Percentiles rank a stretch among this genome's conserved stretches.
Conservation (phyloP, 2,797 vertebrate species). For the Myotis findleyi region DNA sequence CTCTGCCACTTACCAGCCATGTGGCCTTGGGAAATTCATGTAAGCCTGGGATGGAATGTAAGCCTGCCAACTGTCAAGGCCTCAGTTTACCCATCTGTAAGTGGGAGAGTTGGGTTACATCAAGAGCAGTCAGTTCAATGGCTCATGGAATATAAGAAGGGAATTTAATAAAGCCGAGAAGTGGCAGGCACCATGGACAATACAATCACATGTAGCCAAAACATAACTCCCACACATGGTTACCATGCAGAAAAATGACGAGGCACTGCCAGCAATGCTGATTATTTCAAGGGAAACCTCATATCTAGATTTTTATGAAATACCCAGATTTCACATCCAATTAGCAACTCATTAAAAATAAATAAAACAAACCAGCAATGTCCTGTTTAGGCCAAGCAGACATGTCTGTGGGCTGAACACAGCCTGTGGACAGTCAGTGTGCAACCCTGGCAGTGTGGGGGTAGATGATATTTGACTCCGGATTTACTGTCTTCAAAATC, state of each 20-base stretch:
- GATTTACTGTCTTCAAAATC: background rate
- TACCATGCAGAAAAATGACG: background rate
- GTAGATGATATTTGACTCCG: background rate
- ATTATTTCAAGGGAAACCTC: constrained; percentile 23
- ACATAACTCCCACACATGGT: background rate
- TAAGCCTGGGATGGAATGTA: background rate
- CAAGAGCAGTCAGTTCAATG: background rate
- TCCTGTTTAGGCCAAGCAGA: background rate
- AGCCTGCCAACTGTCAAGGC: background rate
- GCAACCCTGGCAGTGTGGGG: background rate
- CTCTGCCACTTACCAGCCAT: background rate
- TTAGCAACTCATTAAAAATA: constrained; percentile 42
- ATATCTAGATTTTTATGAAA: constrained; percentile 42
- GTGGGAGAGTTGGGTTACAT: background rate
- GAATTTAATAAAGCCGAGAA: background rate
- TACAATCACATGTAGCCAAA: background rate
- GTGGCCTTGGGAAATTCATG: background rate
- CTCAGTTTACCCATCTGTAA: background rate
- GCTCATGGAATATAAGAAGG: background rate
- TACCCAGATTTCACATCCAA: constrained; percentile 26
- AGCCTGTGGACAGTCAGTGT: background rate
- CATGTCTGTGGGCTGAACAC: background rate
- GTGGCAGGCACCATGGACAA: background rate
- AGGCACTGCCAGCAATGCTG: background rate
- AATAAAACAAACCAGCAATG: background rate